These are phyloP conservation scores for Tetranychus truncatus DNA, from an alignment of 2,888 invertebrate genomes.

Conservation along the genomic window DNA sequence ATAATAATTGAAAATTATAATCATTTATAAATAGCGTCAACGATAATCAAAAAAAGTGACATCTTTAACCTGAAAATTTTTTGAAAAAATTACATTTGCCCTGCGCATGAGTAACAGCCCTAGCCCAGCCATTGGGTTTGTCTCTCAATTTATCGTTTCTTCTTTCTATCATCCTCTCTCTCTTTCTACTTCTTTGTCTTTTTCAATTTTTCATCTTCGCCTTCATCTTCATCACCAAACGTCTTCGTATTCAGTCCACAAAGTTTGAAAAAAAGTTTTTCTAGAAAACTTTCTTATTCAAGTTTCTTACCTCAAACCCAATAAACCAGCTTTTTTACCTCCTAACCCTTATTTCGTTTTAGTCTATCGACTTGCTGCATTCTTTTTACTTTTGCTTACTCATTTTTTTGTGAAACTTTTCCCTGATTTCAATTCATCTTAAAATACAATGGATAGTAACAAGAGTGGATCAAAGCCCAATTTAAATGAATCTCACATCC, in stretches of 20 bases:
- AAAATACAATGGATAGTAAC: conserved; percentile 23
- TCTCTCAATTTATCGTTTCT: neutral
- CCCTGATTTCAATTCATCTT: neutral
- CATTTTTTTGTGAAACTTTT: neutral
- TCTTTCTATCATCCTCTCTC: neutral
- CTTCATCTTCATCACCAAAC: neutral
- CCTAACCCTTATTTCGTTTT: too few species aligned
- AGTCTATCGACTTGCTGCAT: neutral
- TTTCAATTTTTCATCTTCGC: neutral
- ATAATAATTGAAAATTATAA: too few species aligned
- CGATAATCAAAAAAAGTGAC: too few species aligned
- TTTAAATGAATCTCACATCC: conserved; percentile 29
- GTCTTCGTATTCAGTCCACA: neutral
- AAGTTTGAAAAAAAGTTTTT: neutral
- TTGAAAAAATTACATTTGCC: too few species aligned
- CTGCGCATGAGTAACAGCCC: too few species aligned
- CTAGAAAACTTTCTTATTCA: neutral
- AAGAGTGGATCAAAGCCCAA: conserved; percentile 29
- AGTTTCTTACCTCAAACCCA: too few species aligned
- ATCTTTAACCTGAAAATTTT: too few species aligned
- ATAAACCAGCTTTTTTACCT: too few species aligned
- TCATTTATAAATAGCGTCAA: too few species aligned
- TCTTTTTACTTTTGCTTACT: neutral
- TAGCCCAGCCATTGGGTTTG: neutral
- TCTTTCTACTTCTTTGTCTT: neutral